Base-by-base conservation (phyloP, 1,140 invertebrate species). In the Oreohelix idahoensis region DNA sequence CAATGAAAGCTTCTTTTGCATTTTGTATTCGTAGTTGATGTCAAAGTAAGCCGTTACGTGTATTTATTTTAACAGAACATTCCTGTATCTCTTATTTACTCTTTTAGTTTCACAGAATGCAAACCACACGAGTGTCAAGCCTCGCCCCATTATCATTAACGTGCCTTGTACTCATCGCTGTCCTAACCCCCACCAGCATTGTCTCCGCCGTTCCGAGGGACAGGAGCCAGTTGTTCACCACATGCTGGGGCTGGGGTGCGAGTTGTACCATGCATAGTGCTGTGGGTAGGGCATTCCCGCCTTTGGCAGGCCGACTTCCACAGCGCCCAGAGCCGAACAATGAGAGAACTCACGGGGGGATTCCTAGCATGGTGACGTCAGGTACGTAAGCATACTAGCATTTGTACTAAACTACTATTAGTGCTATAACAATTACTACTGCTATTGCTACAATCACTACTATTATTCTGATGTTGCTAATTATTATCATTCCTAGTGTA, bases 91-190 rank as follows among this genome's bases (percentile, higher is more conserved):
- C n/a, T n/a, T n/a, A n/a, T n/a, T n/a, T 45, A 45, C 42, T 8
- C 42, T 8, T 58, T 10, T n/a, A 58, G 2, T 5, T 58, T 23
- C 79, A 45, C 66, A 73, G 78, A 45, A 79, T 45, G 78, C 71
- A 70, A 45, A 79, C 11, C 63, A 32, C 78, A 29, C 71, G 63
- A 78, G 53, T 79, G 35, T 51, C 49, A 79, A 23, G 49, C 58
- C 10, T n/a, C 51, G 49, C 26, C 17, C 20, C 53, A n/a, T 23
- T 58, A n/a, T 23, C 10, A 58, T 4, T 74, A 26, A 73, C 0
- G 5, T n/a, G 36, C 38, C 35, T 42, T 20, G 26, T 74, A 39
- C 26, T 45, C 71, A 74, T n/a, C 15, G 23, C 11, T 42, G 15
- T 32, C 2, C 0, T 45, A 39, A 23, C 42, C 71, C 13, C 36